Evolutionary conservation across 2,113 vertebrate genomes (phyloP).

Genomic region (Anolis sagrei): DNA sequence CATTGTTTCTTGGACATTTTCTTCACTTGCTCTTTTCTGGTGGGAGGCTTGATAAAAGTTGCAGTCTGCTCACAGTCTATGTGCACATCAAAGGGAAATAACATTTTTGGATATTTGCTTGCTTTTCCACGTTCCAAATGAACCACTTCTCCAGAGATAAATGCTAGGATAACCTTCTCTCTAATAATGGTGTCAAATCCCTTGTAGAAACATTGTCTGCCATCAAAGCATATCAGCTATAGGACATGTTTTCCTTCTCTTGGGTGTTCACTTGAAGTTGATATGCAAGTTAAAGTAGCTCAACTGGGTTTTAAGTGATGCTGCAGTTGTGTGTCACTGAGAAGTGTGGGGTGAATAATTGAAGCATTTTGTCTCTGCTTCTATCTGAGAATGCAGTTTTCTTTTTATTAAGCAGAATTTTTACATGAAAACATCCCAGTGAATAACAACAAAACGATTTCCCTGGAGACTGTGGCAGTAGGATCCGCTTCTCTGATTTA

Average conservation of each 20-base stretch:
- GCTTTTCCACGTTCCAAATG: background rate
- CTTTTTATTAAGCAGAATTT: background rate
- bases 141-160: conserved; percentile 21
- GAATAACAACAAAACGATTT: background rate
- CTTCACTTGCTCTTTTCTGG: background rate
- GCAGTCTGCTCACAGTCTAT: background rate
- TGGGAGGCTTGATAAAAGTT: background rate
- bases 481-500: background rate
- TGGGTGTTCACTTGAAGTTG: conserved; percentile 45
- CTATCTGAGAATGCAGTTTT: background rate
- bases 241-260: conserved; percentile 42
- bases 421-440: background rate
- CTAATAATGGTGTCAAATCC: conserved; percentile 28
- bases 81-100: conserved; percentile 5
- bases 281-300: conserved; percentile 40
- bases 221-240: conserved; percentile 35
- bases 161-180: conserved; percentile 38
- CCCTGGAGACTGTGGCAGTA: background rate
- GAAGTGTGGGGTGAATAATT: background rate
- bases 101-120: fast-evolving
- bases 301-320: conserved; percentile 55
- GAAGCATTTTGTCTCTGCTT: conserved; percentile 2
- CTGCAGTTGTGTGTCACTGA: conserved; percentile 13
- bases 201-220: conserved; percentile 27
- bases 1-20: background rate